Conservation (phyloP, 2,113 vertebrate species). For the Eira barbara region DNA sequence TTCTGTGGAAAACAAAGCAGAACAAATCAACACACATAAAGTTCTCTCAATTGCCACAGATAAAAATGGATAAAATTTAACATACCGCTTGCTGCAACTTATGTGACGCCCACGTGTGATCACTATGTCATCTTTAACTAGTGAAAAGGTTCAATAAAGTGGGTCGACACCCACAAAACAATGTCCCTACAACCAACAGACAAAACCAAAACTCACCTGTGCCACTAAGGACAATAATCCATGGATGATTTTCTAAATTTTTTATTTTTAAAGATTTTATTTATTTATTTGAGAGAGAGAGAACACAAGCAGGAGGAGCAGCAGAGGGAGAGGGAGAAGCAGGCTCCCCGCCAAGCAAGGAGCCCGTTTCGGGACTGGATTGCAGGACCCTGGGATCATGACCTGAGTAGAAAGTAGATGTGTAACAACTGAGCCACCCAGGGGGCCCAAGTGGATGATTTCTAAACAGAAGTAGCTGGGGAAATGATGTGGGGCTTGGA, state of each 20-base stretch:
- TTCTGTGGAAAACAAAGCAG: slow-evolving; percentile 84
- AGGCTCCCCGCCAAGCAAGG: background rate
- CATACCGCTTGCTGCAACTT: background rate
- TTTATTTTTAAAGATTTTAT: background rate
- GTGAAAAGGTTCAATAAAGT: background rate
- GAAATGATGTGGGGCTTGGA: background rate
- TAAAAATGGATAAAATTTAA: background rate
- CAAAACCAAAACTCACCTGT: background rate
- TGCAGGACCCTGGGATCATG: background rate
- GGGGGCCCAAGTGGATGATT: background rate
- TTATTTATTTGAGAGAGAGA: background rate
- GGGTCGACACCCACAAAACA: background rate
- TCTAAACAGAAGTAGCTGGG: background rate
- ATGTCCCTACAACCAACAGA: background rate
- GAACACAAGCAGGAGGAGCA: too few relatives aligned
- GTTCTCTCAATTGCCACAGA: background rate
- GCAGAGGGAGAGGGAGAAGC: background rate
- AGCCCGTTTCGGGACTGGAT: background rate
- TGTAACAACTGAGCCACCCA: too few relatives aligned
- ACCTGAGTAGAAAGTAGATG: background rate
- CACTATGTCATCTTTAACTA: background rate
- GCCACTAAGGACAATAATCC: background rate
- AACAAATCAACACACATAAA: background rate
- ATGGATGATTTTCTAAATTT: background rate
- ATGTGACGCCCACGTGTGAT: background rate